Conservation (phyloP, 2,888 invertebrate genomes). For the Trachelus stipa region DNA sequence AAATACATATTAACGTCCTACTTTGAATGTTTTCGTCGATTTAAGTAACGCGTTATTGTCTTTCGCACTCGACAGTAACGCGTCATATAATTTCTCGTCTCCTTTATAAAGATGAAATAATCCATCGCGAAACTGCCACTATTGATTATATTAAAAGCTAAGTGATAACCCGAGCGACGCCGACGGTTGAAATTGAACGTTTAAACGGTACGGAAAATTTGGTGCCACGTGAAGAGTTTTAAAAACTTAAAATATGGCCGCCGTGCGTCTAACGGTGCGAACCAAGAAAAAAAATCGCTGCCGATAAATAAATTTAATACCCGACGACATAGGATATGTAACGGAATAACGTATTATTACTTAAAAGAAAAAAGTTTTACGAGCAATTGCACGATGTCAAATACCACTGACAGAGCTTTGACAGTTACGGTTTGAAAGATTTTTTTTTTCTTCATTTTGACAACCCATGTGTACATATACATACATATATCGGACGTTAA, state of each 20-base stretch:
- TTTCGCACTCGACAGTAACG: too few relatives aligned
- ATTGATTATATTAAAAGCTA: conserved; percentile 1
- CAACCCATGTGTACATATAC: neutral
- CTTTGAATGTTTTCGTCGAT: neutral
- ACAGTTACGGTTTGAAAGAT: neutral
- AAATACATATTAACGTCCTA: neutral
- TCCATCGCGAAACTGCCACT: conserved; percentile 25
- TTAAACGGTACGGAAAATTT: neutral
- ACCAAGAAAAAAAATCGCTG: neutral
- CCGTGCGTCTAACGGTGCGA: neutral
- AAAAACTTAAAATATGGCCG: neutral
- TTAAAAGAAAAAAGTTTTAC: neutral
- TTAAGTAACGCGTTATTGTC: neutral
- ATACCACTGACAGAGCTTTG: neutral
- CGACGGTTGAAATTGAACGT: neutral
- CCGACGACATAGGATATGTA: neutral
- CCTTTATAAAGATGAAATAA: neutral
- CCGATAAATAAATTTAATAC: neutral
- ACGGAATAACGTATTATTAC: neutral
- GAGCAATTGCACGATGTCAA: neutral
- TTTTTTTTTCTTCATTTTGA: neutral
- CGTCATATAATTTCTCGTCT: neutral
- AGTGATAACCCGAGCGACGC: neutral
- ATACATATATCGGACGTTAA: neutral
- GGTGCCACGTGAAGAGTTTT: neutral